Conservation (phyloP, 2,113 vertebrate genomes). For the Oryzias celebensis region DNA sequence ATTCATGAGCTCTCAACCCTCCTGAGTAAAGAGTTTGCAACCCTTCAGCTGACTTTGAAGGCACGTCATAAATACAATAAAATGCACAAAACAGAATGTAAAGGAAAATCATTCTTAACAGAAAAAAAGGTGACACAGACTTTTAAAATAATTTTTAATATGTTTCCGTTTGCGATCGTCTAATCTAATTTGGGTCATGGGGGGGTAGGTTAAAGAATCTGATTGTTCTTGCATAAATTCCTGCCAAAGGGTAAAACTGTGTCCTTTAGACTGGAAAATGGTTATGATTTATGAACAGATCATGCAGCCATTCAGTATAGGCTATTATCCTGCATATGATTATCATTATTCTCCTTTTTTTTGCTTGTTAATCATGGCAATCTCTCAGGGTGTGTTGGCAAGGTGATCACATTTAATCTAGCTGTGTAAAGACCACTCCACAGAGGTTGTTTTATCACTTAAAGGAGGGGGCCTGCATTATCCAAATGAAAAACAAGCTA, state of each 20-base stretch:
- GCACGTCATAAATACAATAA: slow-evolving; percentile 2
- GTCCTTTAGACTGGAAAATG: slow-evolving; percentile 57
- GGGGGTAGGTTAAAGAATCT: slow-evolving; percentile 28
- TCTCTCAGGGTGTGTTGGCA: slow-evolving; percentile 60
- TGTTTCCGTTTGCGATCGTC: slow-evolving; percentile 12
- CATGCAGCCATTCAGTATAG: slow-evolving; percentile 62
- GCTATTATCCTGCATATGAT: slow-evolving; percentile 75
- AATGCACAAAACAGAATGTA: background rate
- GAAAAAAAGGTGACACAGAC: background rate
- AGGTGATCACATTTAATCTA: slow-evolving; percentile 72
- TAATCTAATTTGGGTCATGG: slow-evolving; percentile 33
- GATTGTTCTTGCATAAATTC: slow-evolving; percentile 43
- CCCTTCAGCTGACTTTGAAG: slow-evolving; percentile 28
- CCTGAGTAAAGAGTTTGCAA: slow-evolving; percentile 13
- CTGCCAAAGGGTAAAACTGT: slow-evolving; percentile 40
- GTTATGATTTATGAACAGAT: slow-evolving; percentile 67
- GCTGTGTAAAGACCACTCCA: slow-evolving; percentile 59
- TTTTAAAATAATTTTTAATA: slow-evolving; percentile 2
- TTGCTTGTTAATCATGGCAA: slow-evolving; percentile 69
- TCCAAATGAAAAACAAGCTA: slow-evolving; percentile 72
- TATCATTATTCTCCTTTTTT: slow-evolving; percentile 65
- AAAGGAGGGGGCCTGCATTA: slow-evolving; percentile 62
- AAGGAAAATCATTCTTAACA: slow-evolving; percentile 8
- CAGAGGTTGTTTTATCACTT: slow-evolving; percentile 68
- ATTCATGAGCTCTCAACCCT: slow-evolving; percentile 43